A percentile compares a stretch with the other conserved stretches of the same genome.
phyloP scores from a whole-genome alignment of 2,113 vertebrate species.

The Eulemur rufifrons region DNA sequence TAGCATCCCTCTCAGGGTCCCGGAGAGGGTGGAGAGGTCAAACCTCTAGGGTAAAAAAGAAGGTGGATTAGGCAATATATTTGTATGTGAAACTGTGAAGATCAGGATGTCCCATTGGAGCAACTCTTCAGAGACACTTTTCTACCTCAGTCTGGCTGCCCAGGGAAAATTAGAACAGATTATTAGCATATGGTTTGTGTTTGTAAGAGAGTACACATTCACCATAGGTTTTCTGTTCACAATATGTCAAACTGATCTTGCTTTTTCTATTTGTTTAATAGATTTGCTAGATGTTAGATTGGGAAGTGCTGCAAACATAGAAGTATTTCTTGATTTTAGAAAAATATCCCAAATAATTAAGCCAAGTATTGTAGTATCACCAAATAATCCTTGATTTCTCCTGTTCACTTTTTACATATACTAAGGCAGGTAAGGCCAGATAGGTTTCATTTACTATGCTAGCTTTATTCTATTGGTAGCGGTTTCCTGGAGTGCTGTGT shows the following conservation, averaged over 20 bases:
- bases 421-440: neutral
- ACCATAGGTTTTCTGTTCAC: neutral
- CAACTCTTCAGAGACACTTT: neutral
- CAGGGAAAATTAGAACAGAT: neutral
- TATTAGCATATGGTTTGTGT: neutral
- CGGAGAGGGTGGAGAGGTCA: neutral
- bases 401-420: neutral
- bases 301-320: neutral
- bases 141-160: neutral
- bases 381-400: slow-evolving; percentile 5
- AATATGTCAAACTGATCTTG: neutral
- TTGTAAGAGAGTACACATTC: neutral
- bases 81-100: neutral
- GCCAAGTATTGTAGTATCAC: neutral
- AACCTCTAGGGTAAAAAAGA: neutral
- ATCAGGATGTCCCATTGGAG: neutral
- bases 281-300: neutral
- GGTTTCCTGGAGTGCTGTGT: neutral
- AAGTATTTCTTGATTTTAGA: slow-evolving; percentile 17
- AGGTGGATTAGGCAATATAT: neutral
- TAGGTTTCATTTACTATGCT: neutral
- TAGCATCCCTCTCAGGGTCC: neutral
- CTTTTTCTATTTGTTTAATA: slow-evolving; percentile 8
- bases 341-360: slow-evolving; percentile 4
- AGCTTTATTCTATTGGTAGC: neutral